Percentiles rank a stretch among this genome's conserved stretches.
These are phyloP conservation scores for Muntiacus reevesi DNA, from an alignment of 2,113 vertebrate species.

Conservation along the genomic window DNA sequence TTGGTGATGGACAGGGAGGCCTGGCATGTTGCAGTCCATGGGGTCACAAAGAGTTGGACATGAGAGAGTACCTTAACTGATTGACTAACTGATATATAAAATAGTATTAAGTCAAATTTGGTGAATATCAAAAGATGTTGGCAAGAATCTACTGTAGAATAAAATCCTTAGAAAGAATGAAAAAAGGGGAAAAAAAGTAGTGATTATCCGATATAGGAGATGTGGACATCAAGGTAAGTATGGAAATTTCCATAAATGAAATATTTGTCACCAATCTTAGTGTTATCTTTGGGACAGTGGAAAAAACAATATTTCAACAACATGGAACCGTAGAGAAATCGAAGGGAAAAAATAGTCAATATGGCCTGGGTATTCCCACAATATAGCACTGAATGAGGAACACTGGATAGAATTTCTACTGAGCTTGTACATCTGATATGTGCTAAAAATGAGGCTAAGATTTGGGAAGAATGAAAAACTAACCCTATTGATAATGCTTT, in stretches of 20 bases:
- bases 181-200: not conserved
- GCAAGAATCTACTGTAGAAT: not conserved
- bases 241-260: not conserved
- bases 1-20: not conserved
- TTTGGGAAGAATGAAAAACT: not conserved
- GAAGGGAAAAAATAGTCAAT: not conserved
- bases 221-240: not conserved
- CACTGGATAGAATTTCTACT: not conserved
- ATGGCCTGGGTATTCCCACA: not conserved
- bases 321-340: not conserved
- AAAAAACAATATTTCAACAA: not conserved
- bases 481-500: not conserved
- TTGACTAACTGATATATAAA: not conserved
- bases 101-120: not conserved
- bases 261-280: not conserved
- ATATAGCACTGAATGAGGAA: not conserved
- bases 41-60: not conserved
- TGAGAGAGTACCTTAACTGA: fast-evolving
- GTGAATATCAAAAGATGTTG: not conserved
- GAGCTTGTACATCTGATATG: not conserved
- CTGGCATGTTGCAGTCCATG: not conserved
- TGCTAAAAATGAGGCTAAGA: not conserved
- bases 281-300: not conserved
- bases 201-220: not conserved
- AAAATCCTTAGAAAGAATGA: not conserved